Evolutionary conservation across 2,797 vertebrate species (phyloP).

Genomic region (Monodelphis domestica): DNA sequence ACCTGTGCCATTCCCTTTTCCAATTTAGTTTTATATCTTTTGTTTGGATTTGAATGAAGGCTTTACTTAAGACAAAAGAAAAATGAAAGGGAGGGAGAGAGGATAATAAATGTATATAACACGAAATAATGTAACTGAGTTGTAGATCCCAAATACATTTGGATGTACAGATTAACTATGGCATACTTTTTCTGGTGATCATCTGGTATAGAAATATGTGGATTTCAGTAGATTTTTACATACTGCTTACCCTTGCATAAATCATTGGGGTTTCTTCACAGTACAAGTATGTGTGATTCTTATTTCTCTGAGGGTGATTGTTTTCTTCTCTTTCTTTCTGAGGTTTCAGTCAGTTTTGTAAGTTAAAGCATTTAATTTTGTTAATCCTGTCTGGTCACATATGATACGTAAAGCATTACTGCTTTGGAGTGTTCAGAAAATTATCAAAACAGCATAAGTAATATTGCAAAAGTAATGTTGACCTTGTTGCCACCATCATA

Average conservation of each 20-base stretch:
- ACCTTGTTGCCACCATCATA: too few relatives aligned
- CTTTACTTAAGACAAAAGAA: conserved; percentile 95
- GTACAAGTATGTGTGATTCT: conserved; percentile 87
- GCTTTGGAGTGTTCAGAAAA: conserved; percentile 89
- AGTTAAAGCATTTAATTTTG: conserved; percentile 90
- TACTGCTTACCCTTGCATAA: conserved; percentile 99
- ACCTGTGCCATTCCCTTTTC: conserved; percentile 53
- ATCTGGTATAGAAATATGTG: conserved; percentile 90
- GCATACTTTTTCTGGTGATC: conserved; percentile 92
- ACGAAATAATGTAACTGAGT: conserved; percentile 99
- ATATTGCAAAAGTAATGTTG: too few relatives aligned
- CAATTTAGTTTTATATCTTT: conserved; percentile 86
- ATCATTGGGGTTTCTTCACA: conserved; percentile 90
- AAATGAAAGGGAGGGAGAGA: conserved; percentile 75
- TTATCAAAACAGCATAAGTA: too few relatives aligned
- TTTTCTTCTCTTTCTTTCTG: conserved; percentile 82
- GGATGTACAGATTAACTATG: conserved; percentile 99
- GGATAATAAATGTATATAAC: conserved; percentile 98
- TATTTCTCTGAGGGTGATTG: conserved; percentile 78
- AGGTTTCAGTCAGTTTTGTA: conserved; percentile 89
- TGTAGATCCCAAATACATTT: conserved; percentile 99
- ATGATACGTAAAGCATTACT: conserved; percentile 85
- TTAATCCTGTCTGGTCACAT: conserved; percentile 94
- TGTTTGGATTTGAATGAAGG: conserved; percentile 96
- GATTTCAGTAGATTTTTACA: conserved; percentile 93